These are phyloP conservation scores for Magallana angulata DNA, from an alignment of 1,140 invertebrate genomes.

Conservation along the genomic window DNA sequence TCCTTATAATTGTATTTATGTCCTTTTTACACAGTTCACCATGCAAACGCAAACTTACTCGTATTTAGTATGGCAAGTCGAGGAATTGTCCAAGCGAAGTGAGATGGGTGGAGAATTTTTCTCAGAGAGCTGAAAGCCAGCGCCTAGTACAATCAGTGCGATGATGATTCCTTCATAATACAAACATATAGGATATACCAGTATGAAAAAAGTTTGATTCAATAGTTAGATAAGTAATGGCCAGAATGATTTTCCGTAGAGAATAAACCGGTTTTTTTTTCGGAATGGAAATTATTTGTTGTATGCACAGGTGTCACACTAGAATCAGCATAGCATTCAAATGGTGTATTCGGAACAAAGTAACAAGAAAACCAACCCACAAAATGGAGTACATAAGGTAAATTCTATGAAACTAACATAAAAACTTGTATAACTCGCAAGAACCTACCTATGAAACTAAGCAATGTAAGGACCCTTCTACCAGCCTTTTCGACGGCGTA, in stretches of 20 bases:
- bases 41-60: not conserved
- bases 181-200: not conserved
- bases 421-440: too few species aligned
- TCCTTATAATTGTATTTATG: too few species aligned
- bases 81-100: constrained; percentile 44
- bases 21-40: not conserved
- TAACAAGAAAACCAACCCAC: too few species aligned
- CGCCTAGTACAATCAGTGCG: constrained; percentile 79
- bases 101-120: constrained; percentile 77
- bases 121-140: constrained; percentile 81
- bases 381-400: too few species aligned
- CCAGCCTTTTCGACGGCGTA: constrained; percentile 83
- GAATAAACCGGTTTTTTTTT: too few species aligned
- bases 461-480: constrained; percentile 81
- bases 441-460: constrained; percentile 76
- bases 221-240: not conserved
- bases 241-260: too few species aligned
- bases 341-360: too few species aligned
- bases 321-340: too few species aligned
- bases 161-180: constrained; percentile 78
- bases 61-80: not conserved
- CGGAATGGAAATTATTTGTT: too few species aligned
- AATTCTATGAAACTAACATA: not conserved
- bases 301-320: too few species aligned
- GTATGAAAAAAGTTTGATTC: too few species aligned